Evolutionary conservation across 2,888 invertebrate genomes (phyloP).

Genomic region (Drosophila bunnanda): DNA sequence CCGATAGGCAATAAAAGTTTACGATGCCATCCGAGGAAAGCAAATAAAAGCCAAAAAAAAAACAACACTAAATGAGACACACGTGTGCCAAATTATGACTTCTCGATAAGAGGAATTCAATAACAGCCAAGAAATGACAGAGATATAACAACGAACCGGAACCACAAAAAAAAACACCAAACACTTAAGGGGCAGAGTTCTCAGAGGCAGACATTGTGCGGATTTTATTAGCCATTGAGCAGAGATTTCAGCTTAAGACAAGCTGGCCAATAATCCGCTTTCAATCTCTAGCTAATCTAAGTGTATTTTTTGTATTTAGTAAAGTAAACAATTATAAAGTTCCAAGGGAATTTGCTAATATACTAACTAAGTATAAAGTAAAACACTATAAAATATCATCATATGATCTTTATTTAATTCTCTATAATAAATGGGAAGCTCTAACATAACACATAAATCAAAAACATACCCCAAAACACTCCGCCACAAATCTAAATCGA

Average conservation of each 20-base stretch:
- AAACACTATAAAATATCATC: background rate
- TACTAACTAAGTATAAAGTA: background rate
- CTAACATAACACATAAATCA: background rate
- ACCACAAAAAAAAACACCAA: background rate
- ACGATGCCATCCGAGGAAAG: slow-evolving; percentile 57
- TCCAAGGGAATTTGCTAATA: background rate
- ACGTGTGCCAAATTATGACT: slow-evolving; percentile 80
- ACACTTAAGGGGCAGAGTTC: slow-evolving; percentile 1
- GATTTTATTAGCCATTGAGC: slow-evolving; percentile 9
- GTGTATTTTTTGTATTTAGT: too few relatives aligned
- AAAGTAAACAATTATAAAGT: background rate
- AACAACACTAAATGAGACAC: slow-evolving; percentile 65
- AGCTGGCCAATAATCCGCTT: background rate
- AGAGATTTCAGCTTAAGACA: slow-evolving; percentile 9
- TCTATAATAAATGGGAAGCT: background rate
- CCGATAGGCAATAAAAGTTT: slow-evolving; percentile 64
- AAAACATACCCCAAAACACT: background rate
- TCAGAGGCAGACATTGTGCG: slow-evolving; percentile 7
- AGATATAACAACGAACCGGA: slow-evolving; percentile 33
- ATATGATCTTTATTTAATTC: too few relatives aligned
- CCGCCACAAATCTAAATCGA: background rate
- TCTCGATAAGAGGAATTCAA: slow-evolving; percentile 50
- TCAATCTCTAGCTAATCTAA: background rate
- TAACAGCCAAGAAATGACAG: slow-evolving; percentile 13
- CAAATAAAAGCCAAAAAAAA: slow-evolving; percentile 57